Base-by-base conservation (phyloP, 2,797 vertebrate genomes). In the Discoglossus pictus region DNA sequence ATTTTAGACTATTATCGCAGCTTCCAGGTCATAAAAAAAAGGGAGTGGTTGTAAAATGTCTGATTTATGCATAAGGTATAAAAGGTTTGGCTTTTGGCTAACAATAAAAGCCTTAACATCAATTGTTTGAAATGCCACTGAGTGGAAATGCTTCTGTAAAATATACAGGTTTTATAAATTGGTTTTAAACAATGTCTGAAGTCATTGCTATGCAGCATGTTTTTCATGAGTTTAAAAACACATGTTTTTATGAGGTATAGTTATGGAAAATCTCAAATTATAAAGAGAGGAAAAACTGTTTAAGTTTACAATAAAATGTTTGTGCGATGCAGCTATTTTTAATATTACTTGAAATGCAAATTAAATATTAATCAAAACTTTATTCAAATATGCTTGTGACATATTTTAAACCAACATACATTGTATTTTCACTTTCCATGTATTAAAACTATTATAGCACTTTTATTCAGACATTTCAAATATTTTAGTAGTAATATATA, bases 21-120 rank as follows among this genome's bases (percentile, higher is more conserved):
- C 44, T 55, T 59, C 20, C 46, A 52, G 18, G 62, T 21, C 25
- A 52, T 71, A 64, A 51, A 70, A 68, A 17, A 27, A 38, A 61
- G 25, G 55, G 38, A 44, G 38, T 36, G 23, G 21, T 11, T 15
- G 17, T 25, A 38, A 46, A 15, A 21, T 31, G 4, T 31, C 8
- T 31, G 27, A 31, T 13, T 6, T 10, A 36, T 16, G 51, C 11
- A 24, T n/a, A 60, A 42, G 6, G 20, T 16, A 8, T 31, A 48
- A 50, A 40, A 24, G 34, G n/a, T 43, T 4, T 31, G 4, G 24
- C 21, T 12, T 43, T 18, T 59, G 23, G 10, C 15, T 21, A 7
- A 43, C 55, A 17, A 42, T 42, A 59, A 59, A 24, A 54, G 15
- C 18, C 8, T 18, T 10, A 4, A 10, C n/a, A 35, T 52, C n/a